These are phyloP conservation scores for Aspidoscelis tigris DNA, from an alignment of 2,113 vertebrate species.

Conservation along the genomic window DNA sequence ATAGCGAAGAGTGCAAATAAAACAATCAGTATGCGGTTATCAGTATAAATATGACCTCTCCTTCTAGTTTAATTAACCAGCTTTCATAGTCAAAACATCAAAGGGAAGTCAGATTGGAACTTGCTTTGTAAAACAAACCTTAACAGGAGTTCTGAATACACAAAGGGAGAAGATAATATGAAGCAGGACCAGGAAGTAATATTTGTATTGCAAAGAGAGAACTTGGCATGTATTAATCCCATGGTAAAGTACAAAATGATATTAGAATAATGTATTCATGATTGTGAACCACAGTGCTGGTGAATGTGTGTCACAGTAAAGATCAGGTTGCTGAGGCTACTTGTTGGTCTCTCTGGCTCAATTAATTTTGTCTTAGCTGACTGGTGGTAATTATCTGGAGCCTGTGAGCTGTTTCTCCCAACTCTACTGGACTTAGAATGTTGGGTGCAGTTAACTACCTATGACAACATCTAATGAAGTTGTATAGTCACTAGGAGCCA, in stretches of 20 bases:
- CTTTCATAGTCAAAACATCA: constrained; percentile 39
- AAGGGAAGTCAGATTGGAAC: constrained; percentile 37
- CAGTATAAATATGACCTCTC: constrained; percentile 17
- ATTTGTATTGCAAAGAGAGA: background rate
- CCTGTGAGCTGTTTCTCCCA: background rate
- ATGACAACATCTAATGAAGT: too few species aligned
- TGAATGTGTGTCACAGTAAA: background rate
- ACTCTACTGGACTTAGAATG: too few species aligned
- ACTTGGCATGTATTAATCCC: background rate
- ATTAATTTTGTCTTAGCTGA: background rate
- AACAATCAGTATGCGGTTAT: constrained; percentile 30
- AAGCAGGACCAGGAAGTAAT: background rate
- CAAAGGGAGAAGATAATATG: background rate
- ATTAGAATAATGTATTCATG: background rate
- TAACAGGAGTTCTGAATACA: rapidly evolving
- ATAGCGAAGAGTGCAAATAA: constrained; percentile 35
- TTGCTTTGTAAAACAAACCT: background rate
- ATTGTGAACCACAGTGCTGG: background rate
- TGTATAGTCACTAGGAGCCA: too few species aligned
- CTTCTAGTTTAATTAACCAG: constrained; percentile 15
- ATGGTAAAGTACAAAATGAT: background rate
- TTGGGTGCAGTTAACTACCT: too few species aligned
- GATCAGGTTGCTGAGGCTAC: background rate
- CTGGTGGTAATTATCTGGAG: background rate
- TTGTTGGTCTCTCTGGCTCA: background rate